phyloP scores from a whole-genome alignment of 2,113 vertebrate genomes.

The Hemibagrus wyckioides region DNA sequence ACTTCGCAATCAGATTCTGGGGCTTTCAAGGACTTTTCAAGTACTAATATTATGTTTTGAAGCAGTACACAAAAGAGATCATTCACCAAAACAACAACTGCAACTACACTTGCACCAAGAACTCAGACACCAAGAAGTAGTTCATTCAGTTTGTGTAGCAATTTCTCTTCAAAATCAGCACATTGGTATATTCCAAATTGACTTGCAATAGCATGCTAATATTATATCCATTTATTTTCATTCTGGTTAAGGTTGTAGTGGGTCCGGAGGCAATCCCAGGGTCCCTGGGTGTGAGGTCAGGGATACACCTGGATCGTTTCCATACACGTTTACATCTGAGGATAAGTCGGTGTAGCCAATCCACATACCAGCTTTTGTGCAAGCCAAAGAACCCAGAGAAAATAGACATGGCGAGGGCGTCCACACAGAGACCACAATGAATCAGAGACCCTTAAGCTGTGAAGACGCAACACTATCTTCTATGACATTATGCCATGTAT shows the following conservation, averaged over 20 bases:
- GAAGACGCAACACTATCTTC: not conserved
- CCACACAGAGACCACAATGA: not conserved
- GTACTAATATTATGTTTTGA: constrained; percentile 17
- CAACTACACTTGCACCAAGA: not conserved
- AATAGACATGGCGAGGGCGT: not conserved
- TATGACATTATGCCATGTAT: not conserved
- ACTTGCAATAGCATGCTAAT: not conserved
- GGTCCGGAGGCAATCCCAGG: not conserved
- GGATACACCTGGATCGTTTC: not conserved
- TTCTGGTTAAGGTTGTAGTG: not conserved
- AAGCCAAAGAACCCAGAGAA: not conserved
- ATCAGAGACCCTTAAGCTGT: not conserved
- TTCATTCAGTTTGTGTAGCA: not conserved
- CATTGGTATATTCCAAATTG: not conserved
- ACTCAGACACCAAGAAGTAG: not conserved
- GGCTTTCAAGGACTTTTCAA: constrained; percentile 17
- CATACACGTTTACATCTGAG: not conserved
- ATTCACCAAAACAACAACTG: not conserved
- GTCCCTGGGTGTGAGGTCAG: not conserved
- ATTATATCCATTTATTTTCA: not conserved
- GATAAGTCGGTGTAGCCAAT: not conserved
- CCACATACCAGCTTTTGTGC: not conserved
- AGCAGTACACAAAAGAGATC: not conserved
- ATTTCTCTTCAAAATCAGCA: not conserved
- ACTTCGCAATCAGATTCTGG: not conserved